Conservation (phyloP, 2,113 vertebrate genomes). For the Egretta garzetta region DNA sequence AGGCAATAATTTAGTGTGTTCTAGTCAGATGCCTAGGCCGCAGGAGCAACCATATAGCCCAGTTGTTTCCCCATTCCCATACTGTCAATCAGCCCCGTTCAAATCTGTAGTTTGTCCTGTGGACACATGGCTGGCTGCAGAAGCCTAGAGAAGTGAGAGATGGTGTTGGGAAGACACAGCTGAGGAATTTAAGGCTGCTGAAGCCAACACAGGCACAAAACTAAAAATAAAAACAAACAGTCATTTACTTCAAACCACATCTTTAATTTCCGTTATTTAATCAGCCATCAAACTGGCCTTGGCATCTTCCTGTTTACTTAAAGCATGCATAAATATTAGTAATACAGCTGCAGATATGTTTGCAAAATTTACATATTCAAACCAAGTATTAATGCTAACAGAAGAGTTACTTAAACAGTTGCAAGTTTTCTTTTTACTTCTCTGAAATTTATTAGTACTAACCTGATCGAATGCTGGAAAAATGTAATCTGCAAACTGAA, state of each 20-base stretch:
- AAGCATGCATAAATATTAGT: conserved; percentile 10
- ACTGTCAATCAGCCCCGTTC: background rate
- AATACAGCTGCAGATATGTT: background rate
- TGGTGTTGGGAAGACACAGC: background rate
- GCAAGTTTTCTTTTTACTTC: background rate
- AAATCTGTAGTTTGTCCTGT: background rate
- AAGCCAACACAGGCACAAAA: conserved; percentile 12
- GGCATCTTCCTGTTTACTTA: background rate
- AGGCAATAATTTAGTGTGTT: background rate
- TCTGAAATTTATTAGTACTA: background rate
- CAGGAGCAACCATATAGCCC: background rate
- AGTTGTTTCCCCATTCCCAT: background rate
- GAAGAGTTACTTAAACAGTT: background rate
- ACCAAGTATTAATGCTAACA: background rate
- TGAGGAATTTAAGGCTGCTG: background rate
- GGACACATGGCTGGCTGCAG: background rate
- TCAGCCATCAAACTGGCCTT: background rate
- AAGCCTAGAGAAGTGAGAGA: background rate
- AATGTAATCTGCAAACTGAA: conserved; percentile 99
- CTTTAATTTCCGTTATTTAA: conserved; percentile 20
- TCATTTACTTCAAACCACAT: background rate
- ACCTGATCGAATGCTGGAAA: conserved; percentile 99
- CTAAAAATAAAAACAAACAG: background rate
- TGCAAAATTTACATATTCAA: background rate
- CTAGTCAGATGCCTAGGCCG: background rate